A percentile compares a stretch with the other conserved stretches of the same genome.
Conservation (phyloP, 2,113 vertebrate genomes). For the Dicaeum eximium region DNA sequence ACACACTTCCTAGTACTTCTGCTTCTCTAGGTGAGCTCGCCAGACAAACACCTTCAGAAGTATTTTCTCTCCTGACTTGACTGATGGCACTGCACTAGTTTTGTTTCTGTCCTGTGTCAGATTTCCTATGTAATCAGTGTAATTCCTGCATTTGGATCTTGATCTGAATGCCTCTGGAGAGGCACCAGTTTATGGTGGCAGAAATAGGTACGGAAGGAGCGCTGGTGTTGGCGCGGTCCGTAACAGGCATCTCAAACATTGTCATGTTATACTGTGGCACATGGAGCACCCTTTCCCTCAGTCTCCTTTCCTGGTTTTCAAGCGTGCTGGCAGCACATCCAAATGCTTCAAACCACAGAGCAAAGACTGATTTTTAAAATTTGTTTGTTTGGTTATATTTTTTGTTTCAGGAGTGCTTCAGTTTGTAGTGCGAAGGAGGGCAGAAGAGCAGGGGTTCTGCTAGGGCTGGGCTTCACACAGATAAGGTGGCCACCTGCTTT, state of each 20-base stretch:
- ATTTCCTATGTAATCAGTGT: not conserved
- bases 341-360: not conserved
- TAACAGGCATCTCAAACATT: not conserved
- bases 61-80: not conserved
- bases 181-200: not conserved
- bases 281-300: not conserved
- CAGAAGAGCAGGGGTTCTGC: not conserved
- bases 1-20: not conserved
- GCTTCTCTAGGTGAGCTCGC: not conserved
- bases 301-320: not conserved
- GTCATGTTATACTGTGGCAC: not conserved
- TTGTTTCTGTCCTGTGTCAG: not conserved
- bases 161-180: not conserved
- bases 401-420: not conserved
- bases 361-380: not conserved
- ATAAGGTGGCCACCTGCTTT: not conserved
- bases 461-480: not conserved
- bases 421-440: not conserved
- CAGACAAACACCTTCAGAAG: not conserved
- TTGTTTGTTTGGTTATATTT: not conserved
- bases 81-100: not conserved
- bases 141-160: not conserved
- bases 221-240: not conserved
- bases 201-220: not conserved
- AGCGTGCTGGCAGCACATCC: not conserved